These are phyloP conservation scores for Morus bassanus DNA, from an alignment of 2,797 vertebrate genomes.

Conservation along the genomic window DNA sequence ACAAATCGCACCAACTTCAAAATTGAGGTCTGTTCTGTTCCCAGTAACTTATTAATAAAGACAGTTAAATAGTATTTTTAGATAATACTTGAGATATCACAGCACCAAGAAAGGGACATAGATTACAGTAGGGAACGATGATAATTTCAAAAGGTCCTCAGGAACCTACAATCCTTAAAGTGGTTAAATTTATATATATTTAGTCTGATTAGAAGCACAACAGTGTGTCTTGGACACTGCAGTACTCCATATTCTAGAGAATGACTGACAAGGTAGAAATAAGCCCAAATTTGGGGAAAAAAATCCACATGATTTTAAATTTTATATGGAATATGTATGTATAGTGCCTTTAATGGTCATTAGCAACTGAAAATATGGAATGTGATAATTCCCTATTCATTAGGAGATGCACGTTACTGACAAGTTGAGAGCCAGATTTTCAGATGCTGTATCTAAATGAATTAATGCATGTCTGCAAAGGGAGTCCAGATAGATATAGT, in stretches of 20 bases:
- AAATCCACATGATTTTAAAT: background rate
- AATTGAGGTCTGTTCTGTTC: background rate
- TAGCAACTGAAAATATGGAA: conserved; percentile 23
- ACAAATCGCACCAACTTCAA: background rate
- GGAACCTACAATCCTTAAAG: background rate
- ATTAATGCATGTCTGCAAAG: conserved; percentile 14
- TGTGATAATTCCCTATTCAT: background rate
- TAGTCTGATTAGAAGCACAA: background rate
- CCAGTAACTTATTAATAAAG: background rate
- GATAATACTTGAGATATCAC: background rate
- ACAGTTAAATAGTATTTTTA: background rate
- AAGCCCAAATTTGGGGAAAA: background rate
- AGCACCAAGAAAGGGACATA: background rate
- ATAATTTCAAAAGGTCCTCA: background rate
- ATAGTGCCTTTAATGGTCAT: background rate
- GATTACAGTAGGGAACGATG: background rate
- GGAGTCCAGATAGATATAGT: background rate
- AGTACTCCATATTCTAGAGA: background rate
- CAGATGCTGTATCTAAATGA: conserved; percentile 4
- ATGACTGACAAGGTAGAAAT: background rate
- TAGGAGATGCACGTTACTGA: background rate
- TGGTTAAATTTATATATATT: background rate
- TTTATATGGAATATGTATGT: background rate
- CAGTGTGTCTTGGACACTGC: background rate
- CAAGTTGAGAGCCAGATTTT: background rate